Conservation (phyloP, 92 coral and sea anemone genomes). For the Desmophyllum pertusum region DNA sequence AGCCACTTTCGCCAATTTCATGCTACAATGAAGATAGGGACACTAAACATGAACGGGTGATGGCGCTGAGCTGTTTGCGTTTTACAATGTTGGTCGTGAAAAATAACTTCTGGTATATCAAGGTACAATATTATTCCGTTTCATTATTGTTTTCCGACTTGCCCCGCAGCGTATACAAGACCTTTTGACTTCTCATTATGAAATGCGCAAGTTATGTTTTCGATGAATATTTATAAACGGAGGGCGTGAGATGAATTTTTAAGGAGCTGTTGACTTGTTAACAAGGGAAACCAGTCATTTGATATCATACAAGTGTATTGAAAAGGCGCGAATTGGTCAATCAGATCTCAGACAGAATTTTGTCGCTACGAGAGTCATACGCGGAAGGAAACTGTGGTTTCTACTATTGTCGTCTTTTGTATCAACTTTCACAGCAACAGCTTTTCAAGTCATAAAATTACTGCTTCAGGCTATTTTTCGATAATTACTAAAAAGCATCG, state of each 20-base stretch:
- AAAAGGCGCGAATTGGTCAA: constrained; percentile 21
- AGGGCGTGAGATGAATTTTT: constrained; percentile 49
- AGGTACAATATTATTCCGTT: constrained; percentile 1
- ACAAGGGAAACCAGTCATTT: constrained; percentile 30
- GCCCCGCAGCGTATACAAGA: constrained; percentile 37
- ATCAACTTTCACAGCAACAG: background rate
- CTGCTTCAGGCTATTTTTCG: constrained; percentile 33
- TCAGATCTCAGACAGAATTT: constrained; percentile 12
- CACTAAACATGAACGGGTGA: background rate
- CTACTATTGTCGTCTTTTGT: background rate
- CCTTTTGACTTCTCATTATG: constrained; percentile 41
- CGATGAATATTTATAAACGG: constrained; percentile 12
- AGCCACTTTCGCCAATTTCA: constrained; percentile 28
- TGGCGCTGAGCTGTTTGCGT: background rate
- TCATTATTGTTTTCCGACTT: constrained; percentile 8
- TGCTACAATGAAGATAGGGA: constrained; percentile 19
- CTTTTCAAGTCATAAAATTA: background rate
- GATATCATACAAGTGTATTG: background rate
- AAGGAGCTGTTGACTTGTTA: constrained; percentile 46
- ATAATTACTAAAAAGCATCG: background rate
- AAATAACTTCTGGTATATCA: background rate
- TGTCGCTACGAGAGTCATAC: background rate
- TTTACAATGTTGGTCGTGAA: constrained; percentile 6
- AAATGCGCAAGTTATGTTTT: constrained; percentile 21
- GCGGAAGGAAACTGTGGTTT: constrained; percentile 29